phyloP scores from a whole-genome alignment of 2,113 vertebrate genomes.

The Trochalopteron elliotii region DNA sequence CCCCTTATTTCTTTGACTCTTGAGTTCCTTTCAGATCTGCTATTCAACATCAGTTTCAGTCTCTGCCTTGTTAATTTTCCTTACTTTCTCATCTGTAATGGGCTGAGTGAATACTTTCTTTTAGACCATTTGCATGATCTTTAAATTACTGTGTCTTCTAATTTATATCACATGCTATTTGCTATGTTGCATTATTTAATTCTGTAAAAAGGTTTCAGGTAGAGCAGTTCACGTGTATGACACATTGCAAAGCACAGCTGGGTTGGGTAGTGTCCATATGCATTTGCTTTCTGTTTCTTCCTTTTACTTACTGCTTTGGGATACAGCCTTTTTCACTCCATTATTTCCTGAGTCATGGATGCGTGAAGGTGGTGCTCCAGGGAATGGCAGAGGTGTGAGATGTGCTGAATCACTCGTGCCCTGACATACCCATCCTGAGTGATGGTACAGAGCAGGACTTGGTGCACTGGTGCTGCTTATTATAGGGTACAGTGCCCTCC shows the following conservation, averaged over 20 bases:
- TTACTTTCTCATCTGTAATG: not conserved
- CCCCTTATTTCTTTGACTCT: not conserved
- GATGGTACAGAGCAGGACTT: not conserved
- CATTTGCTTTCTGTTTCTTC: not conserved
- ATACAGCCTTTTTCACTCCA: not conserved
- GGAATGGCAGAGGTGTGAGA: constrained; percentile 13
- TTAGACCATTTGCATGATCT: not conserved
- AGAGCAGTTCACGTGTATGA: not conserved
- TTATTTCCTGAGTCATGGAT: constrained; percentile 19
- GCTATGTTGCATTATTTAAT: constrained; percentile 23
- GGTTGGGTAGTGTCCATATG: not conserved
- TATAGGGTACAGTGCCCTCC: not conserved
- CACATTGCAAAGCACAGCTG: not conserved
- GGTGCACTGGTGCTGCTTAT: not conserved
- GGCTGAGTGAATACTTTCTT: not conserved
- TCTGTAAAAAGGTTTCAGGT: constrained; percentile 3
- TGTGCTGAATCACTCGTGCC: not conserved
- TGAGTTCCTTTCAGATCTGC: not conserved
- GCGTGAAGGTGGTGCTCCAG: not conserved
- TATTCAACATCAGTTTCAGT: not conserved
- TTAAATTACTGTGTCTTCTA: not conserved
- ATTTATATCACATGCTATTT: not conserved
- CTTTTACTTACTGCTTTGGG: not conserved
- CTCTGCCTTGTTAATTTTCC: not conserved
- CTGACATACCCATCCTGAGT: not conserved